Percentiles rank a stretch among this genome's conserved stretches.
phyloP scores from a whole-genome alignment of 2,797 vertebrate genomes.

The Masticophis lateralis region DNA sequence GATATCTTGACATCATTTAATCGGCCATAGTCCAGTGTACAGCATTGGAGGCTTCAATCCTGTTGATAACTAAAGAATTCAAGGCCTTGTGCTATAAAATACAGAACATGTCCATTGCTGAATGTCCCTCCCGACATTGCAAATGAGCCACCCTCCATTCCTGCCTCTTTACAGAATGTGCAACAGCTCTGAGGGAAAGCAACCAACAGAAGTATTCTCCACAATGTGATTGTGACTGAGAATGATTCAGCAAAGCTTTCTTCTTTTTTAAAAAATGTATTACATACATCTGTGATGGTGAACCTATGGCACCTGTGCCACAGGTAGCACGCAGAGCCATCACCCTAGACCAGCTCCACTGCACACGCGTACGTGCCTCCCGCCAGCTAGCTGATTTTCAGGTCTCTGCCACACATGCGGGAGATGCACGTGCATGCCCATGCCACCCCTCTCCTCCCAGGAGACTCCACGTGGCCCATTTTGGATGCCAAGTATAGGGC shows the following conservation, averaged over 20 bases:
- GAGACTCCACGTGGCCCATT: too few relatives aligned
- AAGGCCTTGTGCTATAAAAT: not conserved
- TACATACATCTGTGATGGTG: not conserved
- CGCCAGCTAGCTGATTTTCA: too few relatives aligned
- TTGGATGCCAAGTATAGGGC: too few relatives aligned
- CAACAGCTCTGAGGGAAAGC: not conserved
- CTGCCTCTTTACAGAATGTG: not conserved
- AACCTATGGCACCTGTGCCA: too few relatives aligned
- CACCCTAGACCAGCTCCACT: too few relatives aligned
- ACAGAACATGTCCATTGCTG: not conserved
- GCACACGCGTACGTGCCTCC: too few relatives aligned
- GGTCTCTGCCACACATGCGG: too few relatives aligned
- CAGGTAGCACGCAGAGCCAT: too few relatives aligned
- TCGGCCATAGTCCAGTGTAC: not conserved
- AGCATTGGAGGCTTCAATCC: not conserved
- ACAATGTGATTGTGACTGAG: too few relatives aligned
- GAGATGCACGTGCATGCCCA: too few relatives aligned
- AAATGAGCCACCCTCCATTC: not conserved
- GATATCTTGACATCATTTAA: not conserved
- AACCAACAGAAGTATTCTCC: not conserved
- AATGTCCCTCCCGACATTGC: not conserved
- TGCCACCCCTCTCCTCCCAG: too few relatives aligned
- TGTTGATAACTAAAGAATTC: not conserved
- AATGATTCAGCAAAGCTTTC: not conserved
- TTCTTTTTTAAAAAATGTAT: not conserved